Conservation (phyloP, 2,888 invertebrate species). For the Nowickia ferox region DNA sequence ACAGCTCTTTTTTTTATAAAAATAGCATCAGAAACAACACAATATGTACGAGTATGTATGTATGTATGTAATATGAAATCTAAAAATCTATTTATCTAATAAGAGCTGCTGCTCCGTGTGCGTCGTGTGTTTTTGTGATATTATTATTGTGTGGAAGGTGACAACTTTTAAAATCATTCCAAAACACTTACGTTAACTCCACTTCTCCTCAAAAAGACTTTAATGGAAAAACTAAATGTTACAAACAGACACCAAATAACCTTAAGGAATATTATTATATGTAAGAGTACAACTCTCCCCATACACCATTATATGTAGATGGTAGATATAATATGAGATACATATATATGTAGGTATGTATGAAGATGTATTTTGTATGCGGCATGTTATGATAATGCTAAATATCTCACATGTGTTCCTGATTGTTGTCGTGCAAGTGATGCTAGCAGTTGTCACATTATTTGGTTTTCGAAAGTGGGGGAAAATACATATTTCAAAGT, state of each 20-base stretch:
- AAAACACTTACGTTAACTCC: slow-evolving; percentile 64
- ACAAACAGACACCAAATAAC: slow-evolving; percentile 23
- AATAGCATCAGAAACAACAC: slow-evolving; percentile 13
- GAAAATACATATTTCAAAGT: neutral
- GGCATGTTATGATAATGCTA: slow-evolving; percentile 42
- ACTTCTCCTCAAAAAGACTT: slow-evolving; percentile 13
- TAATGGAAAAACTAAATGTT: slow-evolving; percentile 17
- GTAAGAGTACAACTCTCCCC: slow-evolving; percentile 21
- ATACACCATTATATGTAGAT: neutral
- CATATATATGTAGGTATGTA: slow-evolving; percentile 35
- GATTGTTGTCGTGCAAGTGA: neutral
- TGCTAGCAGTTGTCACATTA: slow-evolving; percentile 56
- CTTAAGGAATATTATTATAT: slow-evolving; percentile 59
- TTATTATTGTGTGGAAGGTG: slow-evolving; percentile 50
- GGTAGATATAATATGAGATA: slow-evolving; percentile 13
- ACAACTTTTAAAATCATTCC: slow-evolving; percentile 67
- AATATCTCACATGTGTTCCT: slow-evolving; percentile 58
- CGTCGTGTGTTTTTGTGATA: neutral
- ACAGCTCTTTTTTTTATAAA: slow-evolving; percentile 49
- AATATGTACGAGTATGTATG: too few species aligned
- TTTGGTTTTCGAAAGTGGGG: slow-evolving; percentile 1
- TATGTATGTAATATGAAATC: neutral
- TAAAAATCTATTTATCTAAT: slow-evolving; percentile 11
- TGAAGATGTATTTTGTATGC: neutral
- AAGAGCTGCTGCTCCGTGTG: neutral